Evolutionary conservation across 2,888 invertebrate genomes (phyloP), one percentile per base, ranked within the genome.

Genomic region (Abrostola tripartita): DNA sequence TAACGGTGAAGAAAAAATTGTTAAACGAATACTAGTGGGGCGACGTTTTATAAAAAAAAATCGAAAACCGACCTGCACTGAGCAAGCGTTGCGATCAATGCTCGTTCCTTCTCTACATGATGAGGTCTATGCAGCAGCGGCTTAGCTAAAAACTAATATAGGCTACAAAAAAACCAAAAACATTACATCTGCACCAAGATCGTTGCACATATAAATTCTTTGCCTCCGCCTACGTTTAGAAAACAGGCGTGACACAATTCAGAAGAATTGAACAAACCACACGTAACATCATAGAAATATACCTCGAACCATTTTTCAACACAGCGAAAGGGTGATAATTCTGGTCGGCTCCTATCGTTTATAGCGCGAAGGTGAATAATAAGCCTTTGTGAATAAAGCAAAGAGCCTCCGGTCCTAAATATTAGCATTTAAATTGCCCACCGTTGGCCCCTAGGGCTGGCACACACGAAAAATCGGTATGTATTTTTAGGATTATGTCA

Each of bases 351-450:
- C 50, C 66, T 47, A 58, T 35, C 61, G 52, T 35, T 62, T 54
- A 54, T 66, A 55, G 62, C 60, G 51, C 59, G 50, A 73, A 70
- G 65, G 61, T 62, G 73, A 76, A 71, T 71, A 65, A 76, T 73
- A 68, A 68, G 62, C 61, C 68, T 65, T 57, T 66, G 61, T 76
- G 79, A 65, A 61, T 61, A 78, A 24, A 24, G 60, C 65, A 61
- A 66, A 78, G 70, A 69, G 80, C 70, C 63, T 66, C 66, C 40
- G 67, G 69, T 63, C 61, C 66, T 47, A 70, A 71, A 74, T 79
- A 88, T 88, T 88, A 84, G 79, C 88, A 88, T 88, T 84, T 87
- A 88, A 87, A 88, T 87, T 86, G 84, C 79, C 73, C 70, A 61
- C 58, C 59, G 50, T 56, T 65, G 37, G 41, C 36, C 40, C 4